Percentiles rank a stretch among this genome's conserved stretches.
Evolutionary conservation across 2,113 vertebrate genomes (phyloP).

Genomic region (Alexandromys fortis): DNA sequence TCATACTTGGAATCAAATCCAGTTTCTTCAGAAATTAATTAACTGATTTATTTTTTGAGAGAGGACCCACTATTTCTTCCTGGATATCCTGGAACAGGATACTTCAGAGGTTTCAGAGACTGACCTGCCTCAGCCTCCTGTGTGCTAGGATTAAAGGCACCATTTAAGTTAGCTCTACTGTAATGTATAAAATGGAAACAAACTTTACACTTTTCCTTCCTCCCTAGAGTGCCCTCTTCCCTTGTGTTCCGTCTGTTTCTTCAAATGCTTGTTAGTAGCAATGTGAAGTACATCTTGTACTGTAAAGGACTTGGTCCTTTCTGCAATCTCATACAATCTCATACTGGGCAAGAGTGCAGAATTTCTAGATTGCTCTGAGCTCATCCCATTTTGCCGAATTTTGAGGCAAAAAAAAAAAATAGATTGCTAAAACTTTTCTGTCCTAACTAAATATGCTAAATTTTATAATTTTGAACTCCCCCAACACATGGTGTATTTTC

Average conservation of each 20-base stretch:
- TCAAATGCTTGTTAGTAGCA: background rate
- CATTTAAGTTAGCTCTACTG: background rate
- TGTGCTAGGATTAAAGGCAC: background rate
- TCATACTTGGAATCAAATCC: background rate
- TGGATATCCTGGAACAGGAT: background rate
- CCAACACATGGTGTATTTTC: background rate
- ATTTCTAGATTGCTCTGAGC: background rate
- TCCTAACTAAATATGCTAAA: background rate
- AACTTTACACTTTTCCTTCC: background rate
- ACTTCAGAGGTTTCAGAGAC: background rate
- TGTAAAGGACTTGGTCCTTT: background rate
- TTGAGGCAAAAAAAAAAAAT: background rate
- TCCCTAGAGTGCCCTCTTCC: background rate
- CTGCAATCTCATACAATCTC: background rate
- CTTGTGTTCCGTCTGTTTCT: background rate
- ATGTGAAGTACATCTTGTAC: background rate
- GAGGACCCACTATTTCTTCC: background rate
- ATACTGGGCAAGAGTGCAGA: background rate
- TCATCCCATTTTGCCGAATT: conserved; percentile 2
- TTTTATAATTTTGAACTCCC: conserved; percentile 35
- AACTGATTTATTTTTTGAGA: background rate
- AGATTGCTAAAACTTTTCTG: background rate
- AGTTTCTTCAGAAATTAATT: background rate
- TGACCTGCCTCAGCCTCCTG: background rate
- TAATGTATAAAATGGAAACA: background rate